A percentile compares a stretch with the other conserved stretches of the same genome.
These are phyloP conservation scores for Pampus argenteus DNA, from an alignment of 2,797 vertebrate genomes.

Conservation along the genomic window DNA sequence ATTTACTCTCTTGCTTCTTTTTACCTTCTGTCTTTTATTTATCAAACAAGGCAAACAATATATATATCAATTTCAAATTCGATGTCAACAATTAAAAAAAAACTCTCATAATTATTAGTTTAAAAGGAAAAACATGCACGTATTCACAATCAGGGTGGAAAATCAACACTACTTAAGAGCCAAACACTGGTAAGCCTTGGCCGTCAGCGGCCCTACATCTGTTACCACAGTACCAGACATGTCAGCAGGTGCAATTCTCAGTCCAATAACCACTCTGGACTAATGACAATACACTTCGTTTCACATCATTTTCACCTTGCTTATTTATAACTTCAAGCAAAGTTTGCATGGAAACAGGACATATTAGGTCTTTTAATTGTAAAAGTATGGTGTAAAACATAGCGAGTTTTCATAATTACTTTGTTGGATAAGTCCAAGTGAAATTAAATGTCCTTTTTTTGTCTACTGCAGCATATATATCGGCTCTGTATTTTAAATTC, in stretches of 20 bases:
- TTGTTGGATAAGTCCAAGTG: not conserved
- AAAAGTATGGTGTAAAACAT: not conserved
- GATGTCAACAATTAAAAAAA: not conserved
- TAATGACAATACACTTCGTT: slow-evolving; percentile 21
- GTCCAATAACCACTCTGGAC: slow-evolving; percentile 16
- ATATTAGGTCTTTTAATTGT: not conserved
- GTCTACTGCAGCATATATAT: no score
- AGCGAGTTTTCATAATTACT: not conserved
- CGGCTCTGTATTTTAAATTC: no score
- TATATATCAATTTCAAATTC: not conserved
- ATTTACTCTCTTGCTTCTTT: not conserved
- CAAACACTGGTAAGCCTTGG: slow-evolving; percentile 23
- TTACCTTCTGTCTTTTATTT: not conserved
- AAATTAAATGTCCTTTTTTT: no score
- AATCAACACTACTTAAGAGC: not conserved
- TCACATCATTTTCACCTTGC: slow-evolving; percentile 1
- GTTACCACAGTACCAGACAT: slow-evolving; percentile 18
- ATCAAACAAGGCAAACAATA: not conserved
- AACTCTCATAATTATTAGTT: slow-evolving; percentile 17
- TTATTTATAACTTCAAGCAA: slow-evolving; percentile 11
- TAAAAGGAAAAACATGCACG: not conserved
- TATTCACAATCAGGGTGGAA: slow-evolving; percentile 26
- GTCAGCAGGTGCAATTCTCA: slow-evolving; percentile 26
- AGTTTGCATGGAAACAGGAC: not conserved
- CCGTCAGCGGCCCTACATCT: slow-evolving; percentile 18